Evolutionary conservation across 2,797 vertebrate genomes (phyloP).

Genomic region (Amniataba percoides): DNA sequence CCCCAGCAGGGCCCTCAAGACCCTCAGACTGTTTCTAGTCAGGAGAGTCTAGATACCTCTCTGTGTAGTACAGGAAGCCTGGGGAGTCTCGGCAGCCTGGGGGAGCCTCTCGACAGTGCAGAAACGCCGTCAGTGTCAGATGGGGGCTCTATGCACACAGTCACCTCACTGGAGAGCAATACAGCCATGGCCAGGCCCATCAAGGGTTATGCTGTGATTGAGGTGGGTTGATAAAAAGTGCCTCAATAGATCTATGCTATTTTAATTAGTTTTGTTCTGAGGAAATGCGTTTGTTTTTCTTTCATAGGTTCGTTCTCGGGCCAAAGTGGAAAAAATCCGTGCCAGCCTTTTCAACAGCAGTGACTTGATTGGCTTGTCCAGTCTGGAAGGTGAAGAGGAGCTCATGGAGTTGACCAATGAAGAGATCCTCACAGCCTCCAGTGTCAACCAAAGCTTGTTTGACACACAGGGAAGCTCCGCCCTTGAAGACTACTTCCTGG

Average conservation of each 20-base stretch:
- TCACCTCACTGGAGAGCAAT: constrained; percentile 91
- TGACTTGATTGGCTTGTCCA: constrained; percentile 96
- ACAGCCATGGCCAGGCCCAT: constrained; percentile 88
- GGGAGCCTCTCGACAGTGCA: constrained; percentile 91
- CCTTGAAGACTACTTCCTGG: constrained; percentile 95
- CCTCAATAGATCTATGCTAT: not conserved
- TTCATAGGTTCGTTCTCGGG: constrained; percentile 92
- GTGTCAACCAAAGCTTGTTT: constrained; percentile 98
- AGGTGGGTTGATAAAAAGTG: constrained; percentile 84
- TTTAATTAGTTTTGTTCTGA: constrained; percentile 16
- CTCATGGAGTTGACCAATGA: constrained; percentile 98
- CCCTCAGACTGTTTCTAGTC: constrained; percentile 92
- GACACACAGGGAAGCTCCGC: constrained; percentile 98
- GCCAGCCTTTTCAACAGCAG: constrained; percentile 98
- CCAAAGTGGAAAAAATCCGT: constrained; percentile 98
- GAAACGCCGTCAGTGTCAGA: constrained; percentile 91
- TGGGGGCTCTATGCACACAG: constrained; percentile 92
- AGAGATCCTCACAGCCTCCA: constrained; percentile 97
- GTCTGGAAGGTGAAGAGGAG: constrained; percentile 96
- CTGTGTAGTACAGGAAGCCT: constrained; percentile 96
- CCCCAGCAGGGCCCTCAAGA: constrained; percentile 87
- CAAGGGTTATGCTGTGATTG: constrained; percentile 97
- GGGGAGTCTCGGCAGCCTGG: constrained; percentile 94
- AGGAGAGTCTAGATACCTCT: constrained; percentile 96
- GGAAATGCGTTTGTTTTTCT: not conserved